Evolutionary conservation across 2,113 vertebrate species (phyloP).

Genomic region (Cochlearius cochlearius): DNA sequence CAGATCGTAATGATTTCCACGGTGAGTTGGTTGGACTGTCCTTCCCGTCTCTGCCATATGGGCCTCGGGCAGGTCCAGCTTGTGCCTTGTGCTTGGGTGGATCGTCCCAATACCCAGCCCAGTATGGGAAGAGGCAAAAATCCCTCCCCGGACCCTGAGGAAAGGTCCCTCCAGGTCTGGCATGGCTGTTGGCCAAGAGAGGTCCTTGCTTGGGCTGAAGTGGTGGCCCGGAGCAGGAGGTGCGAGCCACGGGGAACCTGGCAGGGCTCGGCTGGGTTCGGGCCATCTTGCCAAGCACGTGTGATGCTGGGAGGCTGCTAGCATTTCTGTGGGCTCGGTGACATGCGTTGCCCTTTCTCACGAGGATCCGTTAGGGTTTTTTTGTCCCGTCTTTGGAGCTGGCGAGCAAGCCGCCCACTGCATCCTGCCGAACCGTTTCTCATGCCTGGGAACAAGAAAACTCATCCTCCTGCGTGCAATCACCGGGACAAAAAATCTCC

Average conservation of each 20-base stretch:
- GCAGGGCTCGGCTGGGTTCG: neutral
- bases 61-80: neutral
- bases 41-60: neutral
- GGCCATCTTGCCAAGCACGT: neutral
- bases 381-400: neutral
- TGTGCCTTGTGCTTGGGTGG: neutral
- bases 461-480: neutral
- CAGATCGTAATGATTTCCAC: neutral
- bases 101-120: neutral
- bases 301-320: neutral
- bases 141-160: neutral
- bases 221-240: neutral
- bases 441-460: neutral
- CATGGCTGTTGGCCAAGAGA: fast-evolving
- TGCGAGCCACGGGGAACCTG: fast-evolving
- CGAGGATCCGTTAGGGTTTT: neutral
- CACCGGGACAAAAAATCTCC: neutral
- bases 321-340: neutral
- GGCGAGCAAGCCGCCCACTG: fast-evolving
- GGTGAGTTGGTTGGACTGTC: neutral
- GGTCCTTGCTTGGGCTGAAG: neutral
- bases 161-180: neutral
- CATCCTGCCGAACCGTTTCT: neutral
- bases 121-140: neutral
- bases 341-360: neutral